Percentiles rank a stretch among this genome's conserved stretches.
Evolutionary conservation across 92 coral and sea anemone species (phyloP).

Genomic region (Palythoa heliodiscus): DNA sequence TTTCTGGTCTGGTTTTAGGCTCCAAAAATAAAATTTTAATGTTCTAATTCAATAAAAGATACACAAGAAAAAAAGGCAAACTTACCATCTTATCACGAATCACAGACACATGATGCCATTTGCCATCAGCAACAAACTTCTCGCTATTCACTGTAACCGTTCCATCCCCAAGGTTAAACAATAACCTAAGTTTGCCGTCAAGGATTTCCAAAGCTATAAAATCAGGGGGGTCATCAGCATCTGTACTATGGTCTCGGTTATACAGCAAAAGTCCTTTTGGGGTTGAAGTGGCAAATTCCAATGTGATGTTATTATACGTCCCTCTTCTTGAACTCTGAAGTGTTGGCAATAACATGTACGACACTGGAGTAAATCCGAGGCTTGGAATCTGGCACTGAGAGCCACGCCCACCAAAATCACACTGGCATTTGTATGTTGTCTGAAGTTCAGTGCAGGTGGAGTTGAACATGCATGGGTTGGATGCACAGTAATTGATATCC

Average conservation of each 20-base stretch:
- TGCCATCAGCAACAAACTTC: slow-evolving; percentile 77
- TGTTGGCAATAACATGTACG: slow-evolving; percentile 80
- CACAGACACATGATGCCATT: slow-evolving; percentile 84
- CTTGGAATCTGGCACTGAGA: slow-evolving; percentile 77
- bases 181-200: slow-evolving; percentile 75
- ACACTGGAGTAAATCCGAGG: slow-evolving; percentile 82
- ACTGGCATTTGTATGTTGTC: slow-evolving; percentile 72
- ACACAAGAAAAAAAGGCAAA: neutral
- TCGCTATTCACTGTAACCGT: slow-evolving; percentile 62
- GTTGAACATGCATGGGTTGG: slow-evolving; percentile 77
- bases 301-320: slow-evolving; percentile 71
- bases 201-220: slow-evolving; percentile 86
- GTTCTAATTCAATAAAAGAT: neutral
- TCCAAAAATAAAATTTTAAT: too few relatives aligned
- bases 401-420: slow-evolving; percentile 87
- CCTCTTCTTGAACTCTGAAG: slow-evolving; percentile 66
- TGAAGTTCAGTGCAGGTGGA: slow-evolving; percentile 62
- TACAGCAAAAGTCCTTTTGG: slow-evolving; percentile 74
- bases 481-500: slow-evolving; percentile 75
- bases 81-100: slow-evolving; percentile 83
- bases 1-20: too few relatives aligned
- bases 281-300: slow-evolving; percentile 78
- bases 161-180: slow-evolving; percentile 84
- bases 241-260: slow-evolving; percentile 58
- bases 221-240: slow-evolving; percentile 65